Percentiles rank a stretch among this genome's conserved stretches.
These are phyloP conservation scores for Endotricha flammealis DNA, from an alignment of 2,888 invertebrate genomes.

Conservation along the genomic window DNA sequence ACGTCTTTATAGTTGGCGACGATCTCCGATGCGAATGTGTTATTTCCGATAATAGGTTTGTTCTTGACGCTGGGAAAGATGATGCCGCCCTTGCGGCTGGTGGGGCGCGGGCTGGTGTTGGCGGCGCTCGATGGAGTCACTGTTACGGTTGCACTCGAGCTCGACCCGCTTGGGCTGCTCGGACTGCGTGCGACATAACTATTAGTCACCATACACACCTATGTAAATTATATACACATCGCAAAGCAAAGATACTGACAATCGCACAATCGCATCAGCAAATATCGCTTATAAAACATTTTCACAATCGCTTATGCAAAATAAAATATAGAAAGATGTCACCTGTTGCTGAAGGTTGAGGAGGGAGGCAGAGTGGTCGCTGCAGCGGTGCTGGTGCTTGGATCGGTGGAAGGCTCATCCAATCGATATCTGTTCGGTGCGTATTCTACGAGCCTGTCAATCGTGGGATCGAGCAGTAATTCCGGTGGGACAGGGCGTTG, in stretches of 20 bases:
- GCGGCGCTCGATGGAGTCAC: conserved; percentile 47
- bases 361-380: conserved; percentile 48
- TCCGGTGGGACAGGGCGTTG: conserved; percentile 87
- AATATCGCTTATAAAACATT: conserved; percentile 24
- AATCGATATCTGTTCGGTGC: conserved; percentile 82
- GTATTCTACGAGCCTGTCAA: conserved; percentile 88
- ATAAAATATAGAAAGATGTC: conserved; percentile 49
- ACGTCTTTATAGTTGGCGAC: conserved; percentile 88
- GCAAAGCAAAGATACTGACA: conserved; percentile 17
- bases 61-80: conserved; percentile 95
- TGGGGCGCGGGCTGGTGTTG: conserved; percentile 61
- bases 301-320: conserved; percentile 33
- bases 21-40: conserved; percentile 88
- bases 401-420: conserved; percentile 59
- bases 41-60: conserved; percentile 90
- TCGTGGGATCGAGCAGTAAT: conserved; percentile 84
- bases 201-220: conserved; percentile 51
- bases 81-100: conserved; percentile 85
- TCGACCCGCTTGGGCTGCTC: conserved; percentile 48
- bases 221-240: conserved; percentile 14
- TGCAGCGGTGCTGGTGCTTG: conserved; percentile 54
- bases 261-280: conserved; percentile 33
- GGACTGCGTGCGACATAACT: conserved; percentile 66
- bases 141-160: conserved; percentile 47
- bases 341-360: conserved; percentile 57